Evolutionary conservation across 2,888 invertebrate genomes (phyloP), one percentile per base, ranked within the genome.

Genomic region (Dysmachus trigonus): DNA sequence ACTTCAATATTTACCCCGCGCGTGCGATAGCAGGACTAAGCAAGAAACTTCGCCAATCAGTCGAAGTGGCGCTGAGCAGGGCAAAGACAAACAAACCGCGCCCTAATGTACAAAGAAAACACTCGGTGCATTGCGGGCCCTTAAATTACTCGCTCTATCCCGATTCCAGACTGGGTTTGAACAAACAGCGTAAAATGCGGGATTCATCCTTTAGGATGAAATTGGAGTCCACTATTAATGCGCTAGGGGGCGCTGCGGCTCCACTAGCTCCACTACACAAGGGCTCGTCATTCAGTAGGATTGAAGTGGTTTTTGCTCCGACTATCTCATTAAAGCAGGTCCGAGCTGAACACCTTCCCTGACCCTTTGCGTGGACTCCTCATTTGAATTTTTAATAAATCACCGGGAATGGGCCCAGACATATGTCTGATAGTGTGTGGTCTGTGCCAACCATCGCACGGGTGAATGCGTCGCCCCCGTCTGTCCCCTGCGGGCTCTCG

Each of bases 351-450:
- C 10, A 18, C 73, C 73, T n/a, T 27, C 15, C 31, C 73, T 33
- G 73, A 73, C 33, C 38, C 38, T 15, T 1, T 13, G 18, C n/a
- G n/a, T 76, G 31, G 7, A 22, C 35, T 38, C 47, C 27, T 77
- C 77, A 77, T 51, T 51, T 47, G 51, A 47, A 79, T 47, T 79
- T 51, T 79, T 47, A 47, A 79, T 79, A 79, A 79, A 79, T 79
- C 79, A 79, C 51, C 30, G 30, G 15, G 18, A 79, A 47, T 27
- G 51, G 35, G 10, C 38, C 33, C 35, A 33, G 76, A 35, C 76
- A 38, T 76, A 22, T 13, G 76, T 76, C 38, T 35, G 22, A 38
- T n/a, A 35, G 76, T n/a, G n/a, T n/a, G n/a, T 22, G 73, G n/a
- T 13, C 62, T 62, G 62, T 10, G 62, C 62, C 18, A 22, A 22